Base-by-base conservation (phyloP, 53 echinoderm and acorn worm species). In the Mesocentrotus franciscanus region DNA sequence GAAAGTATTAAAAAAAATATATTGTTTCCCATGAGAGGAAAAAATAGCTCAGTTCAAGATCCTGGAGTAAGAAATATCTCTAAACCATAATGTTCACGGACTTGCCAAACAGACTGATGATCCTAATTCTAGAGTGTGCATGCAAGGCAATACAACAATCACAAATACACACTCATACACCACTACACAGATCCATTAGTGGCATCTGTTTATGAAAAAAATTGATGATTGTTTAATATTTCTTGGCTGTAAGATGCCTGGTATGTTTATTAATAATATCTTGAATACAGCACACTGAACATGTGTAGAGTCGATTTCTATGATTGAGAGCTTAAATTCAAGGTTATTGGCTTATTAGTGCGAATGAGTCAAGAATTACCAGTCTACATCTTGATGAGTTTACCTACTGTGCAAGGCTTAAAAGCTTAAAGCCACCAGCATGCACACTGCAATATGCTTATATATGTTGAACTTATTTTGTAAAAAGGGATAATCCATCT, bases 191-290 rank as follows among this genome's bases (percentile, higher is more conserved):
- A 87, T 58, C 87, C 87, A 87, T 87, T 87, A 87, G 56, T 26
- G 4, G n/a, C 11, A 58, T 26, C 87, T 87, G 59, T 58, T 57
- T 87, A 87, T 58, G 87, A 87, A 87, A 56, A 85, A 58, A 87
- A 57, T 49, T 87, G 87, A 87, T 87, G 87, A 87, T 87, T 87
- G 87, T 87, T 87, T 87, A 87, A 87, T 87, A 87, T 87, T 87
- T 87, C 87, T 59, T 87, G 58, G 57, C 87, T 56, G 11, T 87
- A 20, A 0, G 87, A 27, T n/a, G 58, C 87, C 26, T 56, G 87
- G 57, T 58, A 29, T 11, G 24, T 10, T 58, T 56, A 57, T 59
- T 58, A 87, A 87, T 58, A 56, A 58, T 58, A 59, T 87, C 87
- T 87, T 87, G 87, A 87, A 27, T 57, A 87, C 56, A 10, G 87